Evolutionary conservation across 2,888 invertebrate genomes (phyloP).

Genomic region (Epiblema foenella): DNA sequence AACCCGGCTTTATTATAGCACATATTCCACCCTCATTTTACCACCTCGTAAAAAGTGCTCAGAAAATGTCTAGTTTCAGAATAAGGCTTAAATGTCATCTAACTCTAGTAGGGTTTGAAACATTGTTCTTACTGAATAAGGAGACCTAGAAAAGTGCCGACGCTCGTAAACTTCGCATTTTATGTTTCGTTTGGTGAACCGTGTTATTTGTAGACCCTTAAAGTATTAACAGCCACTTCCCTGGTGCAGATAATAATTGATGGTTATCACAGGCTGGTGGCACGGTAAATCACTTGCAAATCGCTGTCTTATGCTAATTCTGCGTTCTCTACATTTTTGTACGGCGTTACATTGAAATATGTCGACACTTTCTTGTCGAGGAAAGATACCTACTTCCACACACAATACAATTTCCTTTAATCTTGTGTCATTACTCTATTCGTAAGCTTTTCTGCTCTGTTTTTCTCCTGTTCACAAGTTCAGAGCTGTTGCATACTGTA

Average conservation of each 20-base stretch:
- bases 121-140: constrained; percentile 3
- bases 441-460: not conserved
- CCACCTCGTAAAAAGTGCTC: not conserved
- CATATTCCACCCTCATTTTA: not conserved
- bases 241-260: constrained; percentile 48
- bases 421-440: not conserved
- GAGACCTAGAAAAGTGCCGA: constrained; percentile 29
- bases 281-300: constrained; percentile 53
- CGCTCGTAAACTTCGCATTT: constrained; percentile 19
- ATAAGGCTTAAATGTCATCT: not conserved
- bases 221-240: constrained; percentile 38
- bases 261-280: constrained; percentile 45
- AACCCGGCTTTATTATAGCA: too few species aligned
- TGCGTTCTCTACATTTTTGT: constrained; percentile 38
- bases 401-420: not conserved
- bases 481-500: constrained; percentile 21
- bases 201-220: constrained; percentile 29
- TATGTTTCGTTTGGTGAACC: constrained; percentile 19
- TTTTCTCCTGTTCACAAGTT: not conserved
- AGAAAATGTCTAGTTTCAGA: not conserved
- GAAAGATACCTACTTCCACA: not conserved
- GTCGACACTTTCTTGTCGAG: constrained; percentile 13
- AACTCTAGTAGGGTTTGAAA: not conserved
- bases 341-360: constrained; percentile 14
- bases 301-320: constrained; percentile 52